Base-by-base conservation (phyloP, 2,797 vertebrate species). In the Falco concolor region DNA sequence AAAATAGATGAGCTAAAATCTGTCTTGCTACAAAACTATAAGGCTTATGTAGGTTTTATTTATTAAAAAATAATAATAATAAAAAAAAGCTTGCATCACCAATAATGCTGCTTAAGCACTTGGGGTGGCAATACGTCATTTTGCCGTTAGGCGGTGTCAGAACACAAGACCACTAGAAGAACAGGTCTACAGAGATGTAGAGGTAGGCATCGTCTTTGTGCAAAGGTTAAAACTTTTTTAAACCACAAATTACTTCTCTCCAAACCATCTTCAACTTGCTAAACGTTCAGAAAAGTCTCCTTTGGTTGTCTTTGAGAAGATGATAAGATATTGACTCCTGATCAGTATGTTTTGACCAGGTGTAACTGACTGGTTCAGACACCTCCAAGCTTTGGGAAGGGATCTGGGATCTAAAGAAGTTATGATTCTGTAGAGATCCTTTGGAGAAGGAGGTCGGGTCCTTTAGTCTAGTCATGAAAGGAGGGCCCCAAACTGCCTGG, bases 1-100 rank as follows among this genome's bases (percentile, higher is more conserved):
- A 85, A 88, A 94, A 84, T 60, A 94, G 75, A 75, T 42, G 63
- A 96, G 63, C 86, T 93, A 40, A 87, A 90, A 50, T 82, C 77
- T 65, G 52, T 94, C 85, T 90, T 88, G 91, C 64, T 96, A 56
- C 80, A 94, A 32, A 95, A 64, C 60, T 89, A 2, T 57, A 60
- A 91, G 78, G 90, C 77, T 92, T 95, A 84, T 50, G 23, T 60
- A 54, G 44, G 30, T 86, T 75, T 81, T 84, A 77, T 80, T 80
- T 64, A 50, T 84, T 56, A 2, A 61, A 50, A 50, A 63, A 68
- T 44, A 12, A 34, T 44, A 12, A 34, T 12, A 13, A 36, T 16
- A 18, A 30, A 17, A 4, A 19, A 25, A 65, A 77, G 50, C 59
- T 76, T 86, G 36, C 36, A 42, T 93, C 56, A 63, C 76, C 63